Evolutionary conservation across 2,888 invertebrate genomes (phyloP), one percentile per base, ranked within the genome.

Genomic region (Ormyrus nitidulus): DNA sequence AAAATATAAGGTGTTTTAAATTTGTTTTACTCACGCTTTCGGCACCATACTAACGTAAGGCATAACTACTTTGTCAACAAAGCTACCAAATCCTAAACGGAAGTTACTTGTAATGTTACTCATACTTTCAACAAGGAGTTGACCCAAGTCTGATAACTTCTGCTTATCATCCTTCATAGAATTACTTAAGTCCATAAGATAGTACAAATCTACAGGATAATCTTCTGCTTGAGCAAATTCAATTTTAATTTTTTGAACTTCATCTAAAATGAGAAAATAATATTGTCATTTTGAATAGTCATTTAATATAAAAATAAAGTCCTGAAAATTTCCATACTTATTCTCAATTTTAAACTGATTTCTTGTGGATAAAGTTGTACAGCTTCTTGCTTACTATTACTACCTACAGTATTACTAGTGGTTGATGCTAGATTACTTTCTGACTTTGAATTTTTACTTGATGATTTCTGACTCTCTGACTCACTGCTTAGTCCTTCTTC

Each of bases 91-190:
- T 53, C 98, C 98, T 64, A 98, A 93, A 82, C 95, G 94, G 91
- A 99, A 98, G 89, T 98, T 97, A 1, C 95, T 95, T 0, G 98
- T 98, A 82, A 99, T 96, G 84, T 95, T 95, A 86, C 94, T 94
- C 98, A 99, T 98, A 69, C 96, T 95, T 82, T 94, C 94, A 0
- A 97, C 96, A n/a, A 97, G 91, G 81, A 94, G 91, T 89, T 95
- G 94, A 11, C 97, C 98, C 80, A 98, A 92, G 11, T 93, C 93
- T 44, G 98, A 98, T 53, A 99, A 92, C 89, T 98, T 98, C 83
- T 96, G 96, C 88, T 99, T 99, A 91, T 99, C 99, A 90, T 99
- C 99, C 88, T 95, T 95, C 99, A 99, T 99, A 76, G 99, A 99
- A 91, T 98, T 96, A 86, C 99, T 99, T 87, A 99, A 93, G 92